Evolutionary conservation across 2,797 vertebrate species (phyloP).

Genomic region (Acanthurus tractus): DNA sequence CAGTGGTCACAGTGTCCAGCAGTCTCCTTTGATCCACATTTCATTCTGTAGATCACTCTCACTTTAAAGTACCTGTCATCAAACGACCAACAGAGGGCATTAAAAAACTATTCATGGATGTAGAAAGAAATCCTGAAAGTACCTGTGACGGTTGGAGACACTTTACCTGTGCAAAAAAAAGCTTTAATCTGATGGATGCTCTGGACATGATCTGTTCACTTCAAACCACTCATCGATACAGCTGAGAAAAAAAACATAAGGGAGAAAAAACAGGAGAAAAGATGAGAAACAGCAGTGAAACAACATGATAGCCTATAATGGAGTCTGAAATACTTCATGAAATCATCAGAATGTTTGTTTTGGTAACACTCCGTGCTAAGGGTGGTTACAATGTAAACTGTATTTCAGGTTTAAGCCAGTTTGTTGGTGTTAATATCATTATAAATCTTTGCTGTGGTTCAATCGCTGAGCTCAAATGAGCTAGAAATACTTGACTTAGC

Average conservation of each 20-base stretch:
- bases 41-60: conserved; percentile 35
- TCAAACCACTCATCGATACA: conserved; percentile 98
- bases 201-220: conserved; percentile 96
- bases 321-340: not conserved
- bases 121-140: no score
- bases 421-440: no score
- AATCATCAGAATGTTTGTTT: not conserved
- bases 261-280: not conserved
- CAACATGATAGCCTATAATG: no score
- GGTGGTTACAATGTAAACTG: not conserved
- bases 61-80: conserved; percentile 56
- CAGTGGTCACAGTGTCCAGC: conserved; percentile 69
- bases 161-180: conserved; percentile 83
- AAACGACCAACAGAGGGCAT: conserved; percentile 19
- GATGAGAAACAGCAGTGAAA: not conserved
- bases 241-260: conserved; percentile 71
- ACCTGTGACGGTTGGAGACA: not conserved
- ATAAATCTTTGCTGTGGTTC: no score
- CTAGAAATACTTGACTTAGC: no score
- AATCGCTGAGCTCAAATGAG: no score
- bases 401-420: no score
- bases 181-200: conserved; percentile 94
- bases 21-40: conserved; percentile 50
- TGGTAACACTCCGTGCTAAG: not conserved
- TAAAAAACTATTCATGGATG: not conserved